Percentiles rank a stretch among this genome's conserved stretches.
Conservation (phyloP, 2,888 invertebrate species). For the Tipula unca region DNA sequence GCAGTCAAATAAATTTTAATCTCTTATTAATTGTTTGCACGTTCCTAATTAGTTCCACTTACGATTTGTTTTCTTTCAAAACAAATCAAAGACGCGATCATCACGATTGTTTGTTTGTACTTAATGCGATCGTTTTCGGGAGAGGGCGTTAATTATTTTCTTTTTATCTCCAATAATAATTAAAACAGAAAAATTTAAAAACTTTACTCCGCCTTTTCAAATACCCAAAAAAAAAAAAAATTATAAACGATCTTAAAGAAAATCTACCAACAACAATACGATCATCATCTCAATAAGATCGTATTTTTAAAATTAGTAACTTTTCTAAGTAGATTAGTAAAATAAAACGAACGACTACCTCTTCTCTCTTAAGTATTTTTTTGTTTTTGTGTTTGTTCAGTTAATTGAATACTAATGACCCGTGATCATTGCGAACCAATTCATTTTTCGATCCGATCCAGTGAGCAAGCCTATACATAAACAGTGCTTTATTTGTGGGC, state of each 20-base stretch:
- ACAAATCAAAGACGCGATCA: neutral
- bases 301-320: neutral
- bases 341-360: neutral
- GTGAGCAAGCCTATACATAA: neutral
- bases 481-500: neutral
- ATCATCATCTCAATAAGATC: neutral
- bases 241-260: neutral
- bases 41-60: constrained; percentile 18
- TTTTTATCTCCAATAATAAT: neutral
- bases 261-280: neutral
- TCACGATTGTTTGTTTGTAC: neutral
- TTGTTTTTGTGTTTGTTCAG: neutral
- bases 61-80: constrained; percentile 9
- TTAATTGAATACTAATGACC: neutral
- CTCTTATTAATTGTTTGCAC: neutral
- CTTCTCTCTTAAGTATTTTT: neutral
- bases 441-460: neutral
- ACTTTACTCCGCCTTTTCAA: neutral
- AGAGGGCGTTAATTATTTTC: neutral
- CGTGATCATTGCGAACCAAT: neutral
- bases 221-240: neutral
- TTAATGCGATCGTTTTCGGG: neutral
- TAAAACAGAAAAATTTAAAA: neutral
- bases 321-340: neutral
- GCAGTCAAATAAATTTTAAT: neutral